These are phyloP conservation scores for Zelostemma sp. DNA, from an alignment of 1,140 invertebrate species.

Conservation along the genomic window DNA sequence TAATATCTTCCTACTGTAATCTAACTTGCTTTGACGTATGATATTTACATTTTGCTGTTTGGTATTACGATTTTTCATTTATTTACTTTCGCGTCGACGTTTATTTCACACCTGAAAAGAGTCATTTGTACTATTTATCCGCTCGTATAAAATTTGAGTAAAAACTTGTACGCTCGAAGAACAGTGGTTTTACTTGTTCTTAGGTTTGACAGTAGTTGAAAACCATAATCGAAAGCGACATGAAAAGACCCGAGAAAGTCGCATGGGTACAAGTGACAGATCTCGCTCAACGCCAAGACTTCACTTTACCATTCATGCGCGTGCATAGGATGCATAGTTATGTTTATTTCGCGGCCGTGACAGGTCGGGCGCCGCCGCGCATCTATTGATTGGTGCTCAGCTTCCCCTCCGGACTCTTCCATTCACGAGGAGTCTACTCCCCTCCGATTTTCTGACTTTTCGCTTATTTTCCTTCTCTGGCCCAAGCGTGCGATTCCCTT, in stretches of 20 bases:
- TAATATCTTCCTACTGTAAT: neutral
- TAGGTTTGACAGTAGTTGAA: too few species aligned
- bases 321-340: too few species aligned
- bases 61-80: neutral
- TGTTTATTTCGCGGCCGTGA: slow-evolving; percentile 55
- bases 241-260: too few species aligned
- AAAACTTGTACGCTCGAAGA: too few species aligned
- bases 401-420: slow-evolving; percentile 41
- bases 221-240: too few species aligned
- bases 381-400: slow-evolving; percentile 60
- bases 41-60: neutral
- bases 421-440: slow-evolving; percentile 31
- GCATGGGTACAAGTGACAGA: too few species aligned
- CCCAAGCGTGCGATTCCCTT: slow-evolving; percentile 6
- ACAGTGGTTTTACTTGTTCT: too few species aligned
- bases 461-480: slow-evolving; percentile 19
- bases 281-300: too few species aligned
- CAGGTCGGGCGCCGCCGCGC: slow-evolving; percentile 58
- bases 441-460: slow-evolving; percentile 20
- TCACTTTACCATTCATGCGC: too few species aligned
- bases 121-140: neutral
- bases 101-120: neutral
- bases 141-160: too few species aligned
- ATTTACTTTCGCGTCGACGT: neutral
- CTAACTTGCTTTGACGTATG: neutral